A percentile compares a stretch with the other conserved stretches of the same genome.
Conservation (phyloP, 2,113 vertebrate species). For the Pseudorectes ferrugineus region DNA sequence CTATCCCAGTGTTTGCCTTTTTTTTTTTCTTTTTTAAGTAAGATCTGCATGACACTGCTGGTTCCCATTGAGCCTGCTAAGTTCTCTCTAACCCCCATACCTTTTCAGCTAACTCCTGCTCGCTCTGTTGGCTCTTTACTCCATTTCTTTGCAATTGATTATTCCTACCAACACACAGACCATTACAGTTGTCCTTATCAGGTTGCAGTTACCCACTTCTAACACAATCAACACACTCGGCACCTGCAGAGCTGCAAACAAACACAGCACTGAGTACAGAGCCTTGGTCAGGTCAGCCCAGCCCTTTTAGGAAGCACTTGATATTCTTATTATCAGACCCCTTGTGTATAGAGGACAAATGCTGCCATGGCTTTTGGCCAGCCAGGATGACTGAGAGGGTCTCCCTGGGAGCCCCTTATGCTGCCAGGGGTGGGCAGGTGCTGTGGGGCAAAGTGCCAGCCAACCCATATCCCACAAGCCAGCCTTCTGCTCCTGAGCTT, state of each 20-base stretch:
- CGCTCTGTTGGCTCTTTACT: neutral
- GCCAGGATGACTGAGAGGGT: neutral
- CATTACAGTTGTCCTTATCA: neutral
- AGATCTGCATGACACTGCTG: neutral
- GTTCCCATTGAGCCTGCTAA: neutral
- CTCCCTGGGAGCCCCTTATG: neutral
- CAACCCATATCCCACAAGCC: neutral
- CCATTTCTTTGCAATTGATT: neutral
- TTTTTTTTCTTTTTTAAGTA: neutral
- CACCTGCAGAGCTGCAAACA: neutral
- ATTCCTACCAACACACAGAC: neutral
- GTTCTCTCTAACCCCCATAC: neutral
- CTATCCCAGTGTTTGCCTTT: neutral
- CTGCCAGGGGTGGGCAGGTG: neutral
- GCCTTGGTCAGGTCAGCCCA: neutral
- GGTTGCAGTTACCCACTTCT: neutral
- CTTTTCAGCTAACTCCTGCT: neutral
- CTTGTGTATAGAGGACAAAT: neutral
- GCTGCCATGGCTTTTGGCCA: neutral
- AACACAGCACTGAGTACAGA: neutral
- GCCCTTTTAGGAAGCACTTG: neutral
- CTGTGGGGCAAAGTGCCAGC: neutral
- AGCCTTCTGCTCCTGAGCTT: neutral
- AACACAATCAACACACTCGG: neutral
- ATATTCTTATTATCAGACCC: neutral